Evolutionary conservation across 2,797 vertebrate genomes (phyloP).

Genomic region (Thalassophryne amazonica): DNA sequence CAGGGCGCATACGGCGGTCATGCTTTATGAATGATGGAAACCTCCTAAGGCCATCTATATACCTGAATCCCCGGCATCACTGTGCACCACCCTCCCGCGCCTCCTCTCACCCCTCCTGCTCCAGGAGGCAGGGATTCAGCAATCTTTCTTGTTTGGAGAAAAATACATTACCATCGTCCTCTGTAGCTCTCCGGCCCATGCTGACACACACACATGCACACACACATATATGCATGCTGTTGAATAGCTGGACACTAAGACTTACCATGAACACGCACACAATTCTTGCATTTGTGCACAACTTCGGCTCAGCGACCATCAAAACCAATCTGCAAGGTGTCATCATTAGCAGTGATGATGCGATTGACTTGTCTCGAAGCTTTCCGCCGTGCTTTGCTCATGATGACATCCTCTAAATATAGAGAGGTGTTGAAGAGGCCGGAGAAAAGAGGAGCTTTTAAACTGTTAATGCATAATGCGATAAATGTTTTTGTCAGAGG

Average conservation of each 20-base stretch:
- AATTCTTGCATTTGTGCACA: not conserved
- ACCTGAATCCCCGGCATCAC: conserved; percentile 69
- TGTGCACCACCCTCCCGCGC: conserved; percentile 25
- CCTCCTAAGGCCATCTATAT: conserved; percentile 83
- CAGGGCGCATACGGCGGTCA: conserved; percentile 62
- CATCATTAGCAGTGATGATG: conserved; percentile 22
- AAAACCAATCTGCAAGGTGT: conserved; percentile 7
- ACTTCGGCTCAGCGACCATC: not conserved
- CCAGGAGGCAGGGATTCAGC: conserved; percentile 75
- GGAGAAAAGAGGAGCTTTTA: conserved; percentile 60
- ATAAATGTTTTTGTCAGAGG: conserved; percentile 63
- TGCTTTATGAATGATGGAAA: conserved; percentile 86
- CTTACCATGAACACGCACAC: not conserved
- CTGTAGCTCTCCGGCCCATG: conserved; percentile 33
- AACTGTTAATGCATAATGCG: conserved; percentile 64
- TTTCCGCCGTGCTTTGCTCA: conserved; percentile 20
- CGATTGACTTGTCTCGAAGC: conserved; percentile 40
- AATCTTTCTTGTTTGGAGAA: conserved; percentile 82
- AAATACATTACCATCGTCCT: conserved; percentile 76
- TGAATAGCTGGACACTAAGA: conserved; percentile 16
- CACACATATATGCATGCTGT: not conserved
- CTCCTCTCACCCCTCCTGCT: conserved; percentile 15
- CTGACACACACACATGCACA: conserved; percentile 22
- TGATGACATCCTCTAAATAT: conserved; percentile 32
- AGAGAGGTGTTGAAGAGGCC: conserved; percentile 43